Evolutionary conservation across 2,888 invertebrate genomes (phyloP), one percentile per base, ranked within the genome.

Genomic region (Tenthredo notha): DNA sequence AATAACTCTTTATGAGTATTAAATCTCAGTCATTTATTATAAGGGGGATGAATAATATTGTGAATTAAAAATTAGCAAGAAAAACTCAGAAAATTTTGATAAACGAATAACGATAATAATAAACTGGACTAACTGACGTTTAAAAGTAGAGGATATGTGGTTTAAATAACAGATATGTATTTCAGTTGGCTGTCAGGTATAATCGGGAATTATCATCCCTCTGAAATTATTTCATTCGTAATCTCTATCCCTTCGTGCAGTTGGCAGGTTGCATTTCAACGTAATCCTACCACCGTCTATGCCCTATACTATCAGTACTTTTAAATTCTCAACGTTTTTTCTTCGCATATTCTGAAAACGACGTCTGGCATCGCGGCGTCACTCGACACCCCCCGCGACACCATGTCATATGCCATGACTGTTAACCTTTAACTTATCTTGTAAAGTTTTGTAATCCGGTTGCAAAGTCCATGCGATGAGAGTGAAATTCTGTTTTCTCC

Each of bases 231-330:
- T 77, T 77, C 77, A 21, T 54, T 77, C 7, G 10, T 77, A 77
- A 77, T 77, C 77, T 77, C 15, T 5, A 50, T 25, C 40, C 33
- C 43, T 74, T 43, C 74, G 43, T 77, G 77, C 47, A 77, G 25
- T 77, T 77, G 77, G 77, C 77, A 77, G 77, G 6, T 54, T 54
- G 77, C 18, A 77, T 50, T 77, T 77, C 54, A 54, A 33, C 54
- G 47, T 37, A 77, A 50, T 54, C 54, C 77, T 7, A 10, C 25
- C 15, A 10, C 21, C n/a, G 18, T n/a, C 29, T 47, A 47, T 47
- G 18, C 65, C 25, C 40, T 2, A 33, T 33, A 29, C 75, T 29
- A 77, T 77, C 54, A n/a, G 77, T 54, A n/a, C 33, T 25, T 47
- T 75, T 43, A 0, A 0, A 5, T 47, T 47, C 75, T 29, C 75